Evolutionary conservation across 2,797 vertebrate species (phyloP).

Genomic region (Glossophaga mutica): DNA sequence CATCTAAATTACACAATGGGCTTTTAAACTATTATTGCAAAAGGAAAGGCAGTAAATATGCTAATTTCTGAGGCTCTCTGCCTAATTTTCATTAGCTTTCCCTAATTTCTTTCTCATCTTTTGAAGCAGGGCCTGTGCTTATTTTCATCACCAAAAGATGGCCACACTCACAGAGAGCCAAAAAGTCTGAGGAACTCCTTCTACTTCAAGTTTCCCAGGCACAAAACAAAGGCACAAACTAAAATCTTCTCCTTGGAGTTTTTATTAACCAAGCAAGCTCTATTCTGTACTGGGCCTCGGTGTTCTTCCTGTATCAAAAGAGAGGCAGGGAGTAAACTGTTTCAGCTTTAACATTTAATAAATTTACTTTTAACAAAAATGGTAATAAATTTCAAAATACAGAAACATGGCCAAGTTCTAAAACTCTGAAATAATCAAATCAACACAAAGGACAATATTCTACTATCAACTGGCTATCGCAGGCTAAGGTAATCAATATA

Average conservation of each 20-base stretch:
- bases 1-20: constrained; percentile 4
- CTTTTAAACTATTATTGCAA: constrained; percentile 39
- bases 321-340: background rate
- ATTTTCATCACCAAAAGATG: background rate
- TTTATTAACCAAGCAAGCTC: background rate
- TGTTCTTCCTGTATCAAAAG: background rate
- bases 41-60: background rate
- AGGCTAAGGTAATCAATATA: background rate
- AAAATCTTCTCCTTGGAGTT: background rate
- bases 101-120: constrained; percentile 30
- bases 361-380: background rate
- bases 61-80: constrained; percentile 4
- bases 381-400: background rate
- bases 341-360: background rate
- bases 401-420: background rate
- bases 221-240: background rate
- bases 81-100: constrained; percentile 39
- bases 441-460: background rate
- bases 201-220: background rate
- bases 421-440: background rate
- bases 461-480: background rate
- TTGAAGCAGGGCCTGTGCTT: background rate
- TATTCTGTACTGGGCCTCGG: background rate
- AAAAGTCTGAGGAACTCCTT: background rate
- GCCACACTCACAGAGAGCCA: background rate